Base-by-base conservation (phyloP, 2,888 invertebrate species). In the Lithophane ornitopus region DNA sequence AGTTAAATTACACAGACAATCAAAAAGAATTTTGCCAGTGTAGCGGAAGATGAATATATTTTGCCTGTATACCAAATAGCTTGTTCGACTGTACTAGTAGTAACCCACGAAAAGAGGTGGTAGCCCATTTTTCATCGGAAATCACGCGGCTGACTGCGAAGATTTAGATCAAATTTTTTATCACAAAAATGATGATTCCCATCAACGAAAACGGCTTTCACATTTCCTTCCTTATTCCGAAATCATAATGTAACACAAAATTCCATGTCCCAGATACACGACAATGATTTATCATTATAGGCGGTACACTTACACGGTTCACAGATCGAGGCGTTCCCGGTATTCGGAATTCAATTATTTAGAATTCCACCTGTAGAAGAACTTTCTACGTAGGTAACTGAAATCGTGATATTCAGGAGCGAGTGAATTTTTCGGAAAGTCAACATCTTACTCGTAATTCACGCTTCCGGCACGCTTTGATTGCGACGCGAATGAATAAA, bases 321-420 rank as follows among this genome's bases (percentile, higher is more conserved):
- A 76, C 62, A 78, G 85, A 80, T 81, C 74, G 59, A 65, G 81
- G 79, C 81, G 88, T 90, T 89, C 88, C 81, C 90, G 92, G 91
- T 92, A 93, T 93, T 88, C 89, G 89, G 88, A 90, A 94, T 94
- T 91, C 94, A 93, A 94, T 94, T 93, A 93, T 92, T 91, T 89
- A 86, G 82, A 81, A 85, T 87, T 82, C 82, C 78, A 85, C 88
- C 85, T 85, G 87, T 86, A 86, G 71, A 71, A 84, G 68, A 81
- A 58, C 49, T 74, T 74, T 72, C 63, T 28, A 59, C 74, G 58
- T 49, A 22, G 49, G 49, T 78, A 54, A 34, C 66, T 67, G 54
- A 28, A 70, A 71, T 78, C 74, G 69, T 56, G 69, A 81, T 80
- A 81, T 88, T 83, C 66, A 11, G 41, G 67, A 28, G 72, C 68